Percentiles rank a stretch among this genome's conserved stretches.
These are phyloP conservation scores for Aegotheles bennettii DNA, from an alignment of 2,113 vertebrate species.

Conservation along the genomic window DNA sequence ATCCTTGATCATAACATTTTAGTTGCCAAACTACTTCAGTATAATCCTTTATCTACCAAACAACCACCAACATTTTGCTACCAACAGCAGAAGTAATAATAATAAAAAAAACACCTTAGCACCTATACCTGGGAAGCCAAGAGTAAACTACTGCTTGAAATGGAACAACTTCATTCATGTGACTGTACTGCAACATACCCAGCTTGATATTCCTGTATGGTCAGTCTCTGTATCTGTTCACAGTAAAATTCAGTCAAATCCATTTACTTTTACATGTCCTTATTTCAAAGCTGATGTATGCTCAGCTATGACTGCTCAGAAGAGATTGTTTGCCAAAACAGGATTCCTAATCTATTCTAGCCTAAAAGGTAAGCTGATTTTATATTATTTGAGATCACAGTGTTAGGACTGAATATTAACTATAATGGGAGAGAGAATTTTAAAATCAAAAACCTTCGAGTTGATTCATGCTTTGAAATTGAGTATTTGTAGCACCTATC, in stretches of 20 bases:
- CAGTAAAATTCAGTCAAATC: not conserved
- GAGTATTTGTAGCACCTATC: not conserved
- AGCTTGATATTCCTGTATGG: not conserved
- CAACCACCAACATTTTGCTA: not conserved
- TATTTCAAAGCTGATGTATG: not conserved
- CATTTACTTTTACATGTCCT: not conserved
- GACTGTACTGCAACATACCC: not conserved
- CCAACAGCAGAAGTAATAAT: not conserved
- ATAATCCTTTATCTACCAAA: not conserved
- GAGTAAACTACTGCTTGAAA: not conserved
- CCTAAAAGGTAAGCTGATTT: not conserved
- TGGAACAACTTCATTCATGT: not conserved
- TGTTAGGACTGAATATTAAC: not conserved
- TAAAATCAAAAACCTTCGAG: not conserved
- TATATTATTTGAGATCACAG: not conserved
- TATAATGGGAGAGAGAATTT: not conserved
- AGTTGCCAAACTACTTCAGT: not conserved
- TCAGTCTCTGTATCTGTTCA: not conserved
- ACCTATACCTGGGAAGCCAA: not conserved
- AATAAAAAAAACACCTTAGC: not conserved
- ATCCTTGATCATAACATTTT: not conserved
- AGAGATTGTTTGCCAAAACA: not conserved
- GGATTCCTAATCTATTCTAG: not conserved
- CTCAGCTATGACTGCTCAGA: not conserved
- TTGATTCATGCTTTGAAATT: not conserved